Percentiles rank a stretch among this genome's conserved stretches.
phyloP scores from a whole-genome alignment of 2,888 invertebrate genomes.

The Malthinus flaveolus region DNA sequence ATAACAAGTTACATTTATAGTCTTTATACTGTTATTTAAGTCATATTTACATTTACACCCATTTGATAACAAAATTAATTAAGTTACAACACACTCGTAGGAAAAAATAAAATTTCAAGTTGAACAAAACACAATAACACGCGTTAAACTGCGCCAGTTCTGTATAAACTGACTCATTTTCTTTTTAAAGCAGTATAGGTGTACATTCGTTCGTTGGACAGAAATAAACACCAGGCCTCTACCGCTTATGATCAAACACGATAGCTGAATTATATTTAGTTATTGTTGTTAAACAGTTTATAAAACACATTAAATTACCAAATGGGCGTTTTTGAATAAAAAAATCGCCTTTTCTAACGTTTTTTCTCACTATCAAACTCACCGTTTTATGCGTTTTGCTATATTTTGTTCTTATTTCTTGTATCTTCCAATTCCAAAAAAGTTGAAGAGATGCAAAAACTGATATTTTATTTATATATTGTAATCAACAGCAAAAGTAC shows the following conservation, averaged over 20 bases:
- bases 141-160: conserved; percentile 9
- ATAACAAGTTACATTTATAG: not conserved
- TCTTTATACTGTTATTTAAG: not conserved
- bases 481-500: too few species aligned
- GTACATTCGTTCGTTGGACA: conserved; percentile 37
- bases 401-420: too few species aligned
- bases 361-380: too few species aligned
- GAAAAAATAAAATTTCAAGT: too few species aligned
- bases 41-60: not conserved
- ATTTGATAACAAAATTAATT: not conserved
- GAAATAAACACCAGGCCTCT: conserved; percentile 44
- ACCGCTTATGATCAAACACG: conserved; percentile 39
- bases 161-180: conserved; percentile 39
- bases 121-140: not conserved
- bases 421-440: too few species aligned
- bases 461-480: too few species aligned
- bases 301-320: too few species aligned
- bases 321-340: too few species aligned
- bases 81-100: not conserved
- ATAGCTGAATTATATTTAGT: conserved; percentile 23
- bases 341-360: too few species aligned
- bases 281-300: not conserved
- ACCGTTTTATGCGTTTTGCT: too few species aligned
- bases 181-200: conserved; percentile 40
- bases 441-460: too few species aligned